These are phyloP conservation scores for Euleptes europaea DNA, from an alignment of 2,113 vertebrate species.

Conservation along the genomic window DNA sequence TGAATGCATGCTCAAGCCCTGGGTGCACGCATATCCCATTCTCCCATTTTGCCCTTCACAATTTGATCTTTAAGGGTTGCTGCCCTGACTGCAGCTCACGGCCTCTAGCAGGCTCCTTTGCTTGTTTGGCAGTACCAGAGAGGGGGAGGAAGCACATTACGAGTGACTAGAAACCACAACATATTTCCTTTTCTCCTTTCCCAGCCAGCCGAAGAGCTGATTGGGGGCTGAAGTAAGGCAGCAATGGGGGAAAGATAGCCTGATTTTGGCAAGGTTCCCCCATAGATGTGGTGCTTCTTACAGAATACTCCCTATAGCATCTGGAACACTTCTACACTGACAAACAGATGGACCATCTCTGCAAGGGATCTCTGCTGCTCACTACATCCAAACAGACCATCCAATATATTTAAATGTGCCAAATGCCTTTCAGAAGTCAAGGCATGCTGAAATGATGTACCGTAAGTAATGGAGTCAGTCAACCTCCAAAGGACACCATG, in stretches of 20 bases:
- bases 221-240: not conserved
- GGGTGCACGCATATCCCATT: rapidly evolving
- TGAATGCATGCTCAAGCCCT: rapidly evolving
- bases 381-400: not conserved
- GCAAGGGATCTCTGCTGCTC: not conserved
- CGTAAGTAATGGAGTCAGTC: not conserved
- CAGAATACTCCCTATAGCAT: not conserved
- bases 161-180: too few species aligned
- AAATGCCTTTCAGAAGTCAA: rapidly evolving
- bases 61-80: not conserved
- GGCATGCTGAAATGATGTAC: not conserved
- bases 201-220: not conserved
- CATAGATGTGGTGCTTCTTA: not conserved
- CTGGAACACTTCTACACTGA: not conserved
- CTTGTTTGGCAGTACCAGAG: too few species aligned
- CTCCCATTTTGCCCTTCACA: not conserved
- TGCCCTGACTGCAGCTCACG: too few species aligned
- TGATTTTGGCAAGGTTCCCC: not conserved
- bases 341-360: not conserved
- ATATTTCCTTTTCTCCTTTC: not conserved
- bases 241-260: not conserved
- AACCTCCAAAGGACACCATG: not conserved
- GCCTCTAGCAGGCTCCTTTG: not conserved
- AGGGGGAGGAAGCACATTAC: not conserved
- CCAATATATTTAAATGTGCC: not conserved